Conservation (phyloP, 2,888 invertebrate species). For the Campopleginae sp. region DNA sequence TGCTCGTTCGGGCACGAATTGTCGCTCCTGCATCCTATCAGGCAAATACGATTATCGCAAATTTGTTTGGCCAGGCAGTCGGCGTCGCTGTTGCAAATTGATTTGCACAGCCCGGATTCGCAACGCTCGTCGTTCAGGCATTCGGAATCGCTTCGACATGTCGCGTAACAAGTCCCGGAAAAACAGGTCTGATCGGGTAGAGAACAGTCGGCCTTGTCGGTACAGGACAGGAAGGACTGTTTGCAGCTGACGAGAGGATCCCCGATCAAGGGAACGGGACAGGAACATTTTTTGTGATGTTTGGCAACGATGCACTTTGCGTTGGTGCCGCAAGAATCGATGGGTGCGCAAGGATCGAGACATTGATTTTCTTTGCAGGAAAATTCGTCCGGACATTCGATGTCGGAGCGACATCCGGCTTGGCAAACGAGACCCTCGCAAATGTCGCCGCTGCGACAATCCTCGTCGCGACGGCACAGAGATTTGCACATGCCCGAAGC, state of each 20-base stretch:
- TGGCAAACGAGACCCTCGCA: constrained; percentile 93
- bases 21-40: constrained; percentile 94
- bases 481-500: constrained; percentile 92
- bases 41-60: constrained; percentile 94
- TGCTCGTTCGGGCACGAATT: constrained; percentile 90
- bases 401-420: constrained; percentile 92
- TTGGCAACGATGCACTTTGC: constrained; percentile 89
- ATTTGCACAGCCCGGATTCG: constrained; percentile 92
- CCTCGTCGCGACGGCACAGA: constrained; percentile 92
- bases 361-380: constrained; percentile 93
- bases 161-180: constrained; percentile 91
- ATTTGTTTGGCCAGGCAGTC: constrained; percentile 93
- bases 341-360: constrained; percentile 90
- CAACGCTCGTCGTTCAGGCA: constrained; percentile 95
- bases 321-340: constrained; percentile 93
- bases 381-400: constrained; percentile 89
- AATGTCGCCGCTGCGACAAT: constrained; percentile 94
- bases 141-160: constrained; percentile 92
- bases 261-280: constrained; percentile 90
- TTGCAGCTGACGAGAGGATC: constrained; percentile 91
- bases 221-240: constrained; percentile 88
- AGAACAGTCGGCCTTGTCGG: constrained; percentile 88
- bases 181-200: constrained; percentile 89
- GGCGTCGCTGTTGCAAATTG: constrained; percentile 94
- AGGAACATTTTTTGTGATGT: constrained; percentile 91